Percentiles rank a stretch among this genome's conserved stretches.
Evolutionary conservation across 2,113 vertebrate species (phyloP).

Genomic region (Riparia riparia): DNA sequence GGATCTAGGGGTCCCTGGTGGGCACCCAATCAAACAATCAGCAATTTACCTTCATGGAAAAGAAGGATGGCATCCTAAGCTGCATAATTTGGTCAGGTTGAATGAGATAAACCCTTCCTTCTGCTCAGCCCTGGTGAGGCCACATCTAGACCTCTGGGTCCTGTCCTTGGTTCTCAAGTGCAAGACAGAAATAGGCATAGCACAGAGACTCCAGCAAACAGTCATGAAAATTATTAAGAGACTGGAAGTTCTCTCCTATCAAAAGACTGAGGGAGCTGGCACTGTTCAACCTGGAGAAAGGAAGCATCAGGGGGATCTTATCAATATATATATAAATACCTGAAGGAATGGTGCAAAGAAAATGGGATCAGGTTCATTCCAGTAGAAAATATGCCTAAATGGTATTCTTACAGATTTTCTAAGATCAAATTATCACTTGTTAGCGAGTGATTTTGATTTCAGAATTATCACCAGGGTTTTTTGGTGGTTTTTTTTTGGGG

Average conservation of each 20-base stretch:
- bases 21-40: not conserved
- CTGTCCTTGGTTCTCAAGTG: not conserved
- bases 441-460: not conserved
- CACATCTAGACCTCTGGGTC: not conserved
- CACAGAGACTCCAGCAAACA: not conserved
- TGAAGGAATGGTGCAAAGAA: not conserved
- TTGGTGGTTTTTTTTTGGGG: no score
- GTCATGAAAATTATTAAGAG: not conserved
- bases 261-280: not conserved
- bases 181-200: not conserved
- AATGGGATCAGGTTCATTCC: not conserved
- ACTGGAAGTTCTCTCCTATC: not conserved
- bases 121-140: not conserved
- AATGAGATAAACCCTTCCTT: not conserved
- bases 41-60: rapidly evolving
- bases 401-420: not conserved
- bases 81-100: not conserved
- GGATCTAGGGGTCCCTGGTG: not conserved
- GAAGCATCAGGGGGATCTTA: not conserved
- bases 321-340: not conserved
- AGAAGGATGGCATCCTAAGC: no score
- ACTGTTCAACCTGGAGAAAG: not conserved
- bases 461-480: not conserved
- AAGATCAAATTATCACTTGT: not conserved
- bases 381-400: not conserved